Evolutionary conservation across 2,888 invertebrate species (phyloP).

Genomic region (Sinodicranocentrus sp.): DNA sequence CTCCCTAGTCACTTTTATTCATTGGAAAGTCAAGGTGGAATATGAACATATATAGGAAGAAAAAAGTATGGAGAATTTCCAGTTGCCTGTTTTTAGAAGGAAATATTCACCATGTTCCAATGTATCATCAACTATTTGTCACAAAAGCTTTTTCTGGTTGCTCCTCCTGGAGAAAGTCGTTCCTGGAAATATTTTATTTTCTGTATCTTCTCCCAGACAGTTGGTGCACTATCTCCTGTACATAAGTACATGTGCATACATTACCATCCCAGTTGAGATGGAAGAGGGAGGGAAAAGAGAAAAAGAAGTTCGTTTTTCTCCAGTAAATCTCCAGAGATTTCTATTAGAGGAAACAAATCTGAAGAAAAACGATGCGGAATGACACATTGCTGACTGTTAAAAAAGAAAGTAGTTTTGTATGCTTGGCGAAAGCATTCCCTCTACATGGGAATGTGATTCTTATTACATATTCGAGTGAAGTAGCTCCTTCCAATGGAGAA

Average conservation of each 20-base stretch:
- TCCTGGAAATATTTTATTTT: constrained; percentile 6
- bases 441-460: background rate
- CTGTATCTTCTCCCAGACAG: background rate
- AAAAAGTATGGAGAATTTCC: too few relatives aligned
- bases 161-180: background rate
- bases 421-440: background rate
- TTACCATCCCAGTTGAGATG: too few relatives aligned
- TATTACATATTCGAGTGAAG: constrained; percentile 1
- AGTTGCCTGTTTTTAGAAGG: too few relatives aligned
- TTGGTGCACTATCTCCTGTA: background rate
- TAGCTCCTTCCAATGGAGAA: too few relatives aligned
- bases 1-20: too few relatives aligned
- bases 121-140: constrained; percentile 11
- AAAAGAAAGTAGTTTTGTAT: background rate
- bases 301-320: background rate
- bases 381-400: constrained; percentile 12
- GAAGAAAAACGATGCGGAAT: constrained; percentile 4
- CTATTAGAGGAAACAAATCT: constrained; percentile 4
- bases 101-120: too few relatives aligned
- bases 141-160: background rate
- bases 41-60: too few relatives aligned
- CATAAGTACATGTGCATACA: background rate
- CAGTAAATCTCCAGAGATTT: background rate
- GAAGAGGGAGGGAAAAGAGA: too few relatives aligned
- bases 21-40: too few relatives aligned